Percentiles rank a stretch among this genome's conserved stretches.
Conservation (phyloP, 2,797 vertebrate species). For the Masticophis lateralis region DNA sequence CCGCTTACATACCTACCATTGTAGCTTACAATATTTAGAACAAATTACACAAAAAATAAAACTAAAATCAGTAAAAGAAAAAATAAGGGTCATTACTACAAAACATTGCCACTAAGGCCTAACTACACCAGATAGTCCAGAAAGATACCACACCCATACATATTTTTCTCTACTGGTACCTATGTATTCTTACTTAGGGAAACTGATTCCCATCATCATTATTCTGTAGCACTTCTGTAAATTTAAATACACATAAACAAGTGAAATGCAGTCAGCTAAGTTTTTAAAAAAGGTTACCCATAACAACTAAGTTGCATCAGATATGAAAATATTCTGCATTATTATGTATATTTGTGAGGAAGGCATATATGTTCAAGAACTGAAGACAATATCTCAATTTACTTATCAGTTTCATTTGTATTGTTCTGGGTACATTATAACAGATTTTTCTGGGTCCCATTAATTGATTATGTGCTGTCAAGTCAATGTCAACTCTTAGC, state of each 20-base stretch:
- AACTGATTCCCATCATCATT: neutral
- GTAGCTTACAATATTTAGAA: neutral
- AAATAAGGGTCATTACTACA: neutral
- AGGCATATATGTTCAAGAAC: neutral
- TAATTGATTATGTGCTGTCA: neutral
- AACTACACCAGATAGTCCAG: neutral
- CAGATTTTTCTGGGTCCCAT: neutral
- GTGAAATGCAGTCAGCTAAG: neutral
- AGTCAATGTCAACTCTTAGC: neutral
- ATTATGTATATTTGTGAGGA: neutral
- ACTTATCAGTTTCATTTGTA: neutral
- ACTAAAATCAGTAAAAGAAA: neutral
- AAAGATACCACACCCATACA: neutral
- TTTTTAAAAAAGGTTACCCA: neutral
- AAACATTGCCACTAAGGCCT: neutral
- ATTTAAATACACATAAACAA: neutral
- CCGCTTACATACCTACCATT: neutral
- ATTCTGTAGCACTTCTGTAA: neutral
- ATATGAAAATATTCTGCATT: neutral
- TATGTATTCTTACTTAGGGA: neutral
- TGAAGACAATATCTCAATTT: neutral
- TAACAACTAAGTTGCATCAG: neutral
- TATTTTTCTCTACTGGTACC: neutral
- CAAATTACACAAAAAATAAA: neutral
- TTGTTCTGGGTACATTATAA: neutral